Percentiles rank a stretch among this genome's conserved stretches.
Conservation (phyloP, 1,140 invertebrate species). For the Sinella curviseta region DNA sequence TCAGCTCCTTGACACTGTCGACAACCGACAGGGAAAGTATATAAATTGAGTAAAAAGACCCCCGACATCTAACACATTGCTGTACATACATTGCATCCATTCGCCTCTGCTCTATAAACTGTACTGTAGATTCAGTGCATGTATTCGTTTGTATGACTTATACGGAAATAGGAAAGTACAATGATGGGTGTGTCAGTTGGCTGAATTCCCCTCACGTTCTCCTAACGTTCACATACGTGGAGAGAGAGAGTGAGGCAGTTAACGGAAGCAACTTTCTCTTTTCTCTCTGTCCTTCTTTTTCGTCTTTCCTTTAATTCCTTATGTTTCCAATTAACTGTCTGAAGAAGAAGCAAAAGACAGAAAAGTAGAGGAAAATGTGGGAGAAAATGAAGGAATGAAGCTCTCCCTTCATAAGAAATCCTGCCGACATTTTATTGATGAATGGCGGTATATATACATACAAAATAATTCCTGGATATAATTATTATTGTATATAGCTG, state of each 20-base stretch:
- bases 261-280: slow-evolving; percentile 9
- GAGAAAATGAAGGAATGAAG: not conserved
- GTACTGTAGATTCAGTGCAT: not conserved
- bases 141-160: not conserved
- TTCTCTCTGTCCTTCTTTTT: not conserved
- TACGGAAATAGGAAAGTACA: not conserved
- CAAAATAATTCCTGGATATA: not conserved
- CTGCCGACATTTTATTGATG: not conserved
- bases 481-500: no score
- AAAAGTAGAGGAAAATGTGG: not conserved
- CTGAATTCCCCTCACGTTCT: slow-evolving; percentile 8
- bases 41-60: not conserved
- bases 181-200: slow-evolving; percentile 12
- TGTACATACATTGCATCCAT: not conserved
- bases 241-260: not conserved
- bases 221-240: not conserved
- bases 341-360: not conserved
- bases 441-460: not conserved
- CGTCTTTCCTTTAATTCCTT: not conserved
- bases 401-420: not conserved
- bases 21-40: not conserved
- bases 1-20: slow-evolving; percentile 13
- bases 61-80: not conserved
- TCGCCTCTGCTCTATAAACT: not conserved
- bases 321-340: slow-evolving; percentile 2